Evolutionary conservation across 2,888 invertebrate genomes (phyloP), one percentile per base, ranked within the genome.

Genomic region (Zootermopsis nevadensis): DNA sequence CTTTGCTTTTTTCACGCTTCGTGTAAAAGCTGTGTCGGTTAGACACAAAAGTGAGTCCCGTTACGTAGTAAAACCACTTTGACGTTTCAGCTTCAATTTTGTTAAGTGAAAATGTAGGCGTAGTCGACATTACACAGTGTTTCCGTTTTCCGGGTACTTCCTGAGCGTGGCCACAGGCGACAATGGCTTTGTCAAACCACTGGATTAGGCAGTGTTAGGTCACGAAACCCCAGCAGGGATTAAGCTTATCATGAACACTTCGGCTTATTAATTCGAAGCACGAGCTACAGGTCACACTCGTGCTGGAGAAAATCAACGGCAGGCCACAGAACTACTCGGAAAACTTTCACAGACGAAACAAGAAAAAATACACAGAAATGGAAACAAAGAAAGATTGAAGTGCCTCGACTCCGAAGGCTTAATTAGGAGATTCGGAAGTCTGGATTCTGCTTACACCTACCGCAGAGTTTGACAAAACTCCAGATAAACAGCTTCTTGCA

Each of bases 261-360:
- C 22, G 55, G 55, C 33, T 77, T 77, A 77, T 77, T 77, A 77
- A 77, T 77, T 77, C 77, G 53, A 53, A 55, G 55, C 77, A 77
- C 77, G 77, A 30, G 22, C 55, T 55, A 22, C 1, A 77, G 31
- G 55, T 55, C 77, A 33, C 77, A 77, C 31, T 55, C 27, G 33
- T 31, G 77, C 31, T 77, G 33, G 69, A 69, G 24, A 22, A 12
- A 31, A 69, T 10, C 19, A 30, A 15, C 33, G 2, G 0, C 1
- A 31, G 22, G 33, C 69, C 10, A 4, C 19, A 8, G 31, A 33
- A 33, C n/a, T n/a, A n/a, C n/a, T n/a, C n/a, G n/a, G n/a, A n/a
- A n/a, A n/a, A n/a, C n/a, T 22, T 8, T 33, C 33, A 22, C 31
- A 33, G 15, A 33, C n/a, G n/a, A 27, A 66, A 24, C 8, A 66